Evolutionary conservation across 2,888 invertebrate species (phyloP).

Genomic region (Physocephala rufipes): DNA sequence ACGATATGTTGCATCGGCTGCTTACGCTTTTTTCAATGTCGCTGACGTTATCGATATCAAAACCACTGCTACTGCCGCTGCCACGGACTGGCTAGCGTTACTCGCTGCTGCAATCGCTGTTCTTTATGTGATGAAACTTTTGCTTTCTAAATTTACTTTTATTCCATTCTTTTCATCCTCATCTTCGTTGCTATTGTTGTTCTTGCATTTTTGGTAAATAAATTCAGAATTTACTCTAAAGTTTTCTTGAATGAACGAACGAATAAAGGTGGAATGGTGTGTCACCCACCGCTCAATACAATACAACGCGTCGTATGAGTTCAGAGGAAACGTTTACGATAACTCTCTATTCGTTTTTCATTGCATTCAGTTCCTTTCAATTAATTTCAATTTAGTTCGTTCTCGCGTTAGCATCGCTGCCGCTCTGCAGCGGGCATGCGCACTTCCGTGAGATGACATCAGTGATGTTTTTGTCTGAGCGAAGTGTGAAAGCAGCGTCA

Average conservation of each 20-base stretch:
- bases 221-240: slow-evolving; percentile 8
- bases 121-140: slow-evolving; percentile 37
- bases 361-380: background rate
- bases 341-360: background rate
- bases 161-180: no score
- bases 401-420: background rate
- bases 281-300: no score
- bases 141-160: slow-evolving; percentile 37
- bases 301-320: slow-evolving; percentile 27
- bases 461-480: no score
- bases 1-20: background rate
- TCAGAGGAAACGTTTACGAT: background rate
- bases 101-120: background rate
- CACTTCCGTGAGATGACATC: slow-evolving; percentile 2
- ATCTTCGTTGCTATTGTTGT: slow-evolving; percentile 2
- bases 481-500: slow-evolving; percentile 3
- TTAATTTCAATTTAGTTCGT: background rate
- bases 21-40: slow-evolving; percentile 11
- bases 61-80: background rate
- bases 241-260: slow-evolving; percentile 43
- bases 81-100: background rate
- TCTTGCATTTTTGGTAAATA: background rate
- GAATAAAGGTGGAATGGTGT: background rate
- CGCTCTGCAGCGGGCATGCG: slow-evolving; percentile 5
- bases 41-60: background rate